Evolutionary conservation across 2,113 vertebrate species (phyloP).

Genomic region (Sebastes schlegelii): DNA sequence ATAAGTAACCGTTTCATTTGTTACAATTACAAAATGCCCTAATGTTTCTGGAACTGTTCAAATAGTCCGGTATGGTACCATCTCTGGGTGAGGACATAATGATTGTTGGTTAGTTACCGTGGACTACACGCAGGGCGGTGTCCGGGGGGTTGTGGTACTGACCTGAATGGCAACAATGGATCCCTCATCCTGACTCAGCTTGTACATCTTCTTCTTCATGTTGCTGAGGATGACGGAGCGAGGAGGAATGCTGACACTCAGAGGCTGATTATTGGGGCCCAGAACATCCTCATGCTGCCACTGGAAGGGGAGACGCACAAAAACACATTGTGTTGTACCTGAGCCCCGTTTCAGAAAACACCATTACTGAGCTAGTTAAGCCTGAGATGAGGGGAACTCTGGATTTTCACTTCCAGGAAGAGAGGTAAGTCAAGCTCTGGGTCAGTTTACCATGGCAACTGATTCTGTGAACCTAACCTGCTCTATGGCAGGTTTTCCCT

Average conservation of each 20-base stretch:
- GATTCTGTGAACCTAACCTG: no score
- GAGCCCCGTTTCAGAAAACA: no score
- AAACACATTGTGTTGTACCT: neutral
- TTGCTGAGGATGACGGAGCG: conserved; percentile 94
- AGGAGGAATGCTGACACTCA: conserved; percentile 92
- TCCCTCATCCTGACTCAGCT: conserved; percentile 95
- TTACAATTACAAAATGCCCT: no score
- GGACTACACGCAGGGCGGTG: neutral
- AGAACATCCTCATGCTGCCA: conserved; percentile 98
- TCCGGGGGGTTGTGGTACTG: neutral
- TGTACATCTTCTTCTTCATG: conserved; percentile 99
- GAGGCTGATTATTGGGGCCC: conserved; percentile 90
- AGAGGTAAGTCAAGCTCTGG: no score
- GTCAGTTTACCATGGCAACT: no score
- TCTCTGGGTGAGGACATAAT: neutral
- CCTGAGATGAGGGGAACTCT: no score
- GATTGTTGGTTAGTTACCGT: neutral
- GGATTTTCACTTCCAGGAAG: no score
- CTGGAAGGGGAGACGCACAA: conserved; percentile 74
- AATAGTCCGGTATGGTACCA: neutral
- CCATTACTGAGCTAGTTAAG: no score
- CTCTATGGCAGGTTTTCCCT: no score
- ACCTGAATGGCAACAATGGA: conserved; percentile 94
- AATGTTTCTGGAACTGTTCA: no score
- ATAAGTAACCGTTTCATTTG: no score